phyloP scores from a whole-genome alignment of 2,888 invertebrate genomes.

The Caenorhabditis sinica region DNA sequence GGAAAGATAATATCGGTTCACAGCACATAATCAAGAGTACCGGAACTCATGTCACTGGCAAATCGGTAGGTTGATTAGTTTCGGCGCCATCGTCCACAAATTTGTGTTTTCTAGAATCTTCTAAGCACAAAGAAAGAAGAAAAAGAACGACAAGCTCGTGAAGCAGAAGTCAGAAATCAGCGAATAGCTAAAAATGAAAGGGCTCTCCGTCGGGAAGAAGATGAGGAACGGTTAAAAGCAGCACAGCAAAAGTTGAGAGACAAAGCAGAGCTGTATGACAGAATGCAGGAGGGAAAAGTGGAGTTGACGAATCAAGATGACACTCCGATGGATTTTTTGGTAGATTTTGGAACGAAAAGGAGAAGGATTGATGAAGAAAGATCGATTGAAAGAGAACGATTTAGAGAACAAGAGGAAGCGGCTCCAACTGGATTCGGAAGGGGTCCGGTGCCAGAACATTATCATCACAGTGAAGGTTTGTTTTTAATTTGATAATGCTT shows the following conservation, averaged over 20 bases:
- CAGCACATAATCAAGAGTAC: slow-evolving; percentile 4
- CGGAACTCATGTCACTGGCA: slow-evolving; percentile 46
- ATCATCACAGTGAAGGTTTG: slow-evolving; percentile 73
- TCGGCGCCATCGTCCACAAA: too few species aligned
- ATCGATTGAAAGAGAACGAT: slow-evolving; percentile 31
- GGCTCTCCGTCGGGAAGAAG: slow-evolving; percentile 72
- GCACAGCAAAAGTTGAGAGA: slow-evolving; percentile 63
- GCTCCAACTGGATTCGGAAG: slow-evolving; percentile 48
- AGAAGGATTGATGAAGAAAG: slow-evolving; percentile 66
- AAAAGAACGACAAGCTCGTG: slow-evolving; percentile 56
- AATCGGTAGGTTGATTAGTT: slow-evolving; percentile 58
- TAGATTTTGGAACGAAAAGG: slow-evolving; percentile 77
- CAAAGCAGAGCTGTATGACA: slow-evolving; percentile 77
- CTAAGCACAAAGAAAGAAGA: slow-evolving; percentile 67
- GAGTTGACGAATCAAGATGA: slow-evolving; percentile 71
- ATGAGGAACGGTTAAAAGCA: slow-evolving; percentile 46
- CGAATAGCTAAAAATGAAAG: slow-evolving; percentile 68
- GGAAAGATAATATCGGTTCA: slow-evolving; percentile 30
- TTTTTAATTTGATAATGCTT: background rate
- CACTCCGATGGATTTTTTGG: slow-evolving; percentile 72
- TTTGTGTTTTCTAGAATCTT: slow-evolving; percentile 48
- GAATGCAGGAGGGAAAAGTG: slow-evolving; percentile 71
- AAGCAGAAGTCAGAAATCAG: slow-evolving; percentile 50
- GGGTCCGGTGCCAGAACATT: slow-evolving; percentile 72
- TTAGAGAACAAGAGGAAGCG: slow-evolving; percentile 42